A percentile compares a stretch with the other conserved stretches of the same genome.
These are phyloP conservation scores for Phalacrocorax aristotelis DNA, from an alignment of 2,113 vertebrate genomes.

Conservation along the genomic window DNA sequence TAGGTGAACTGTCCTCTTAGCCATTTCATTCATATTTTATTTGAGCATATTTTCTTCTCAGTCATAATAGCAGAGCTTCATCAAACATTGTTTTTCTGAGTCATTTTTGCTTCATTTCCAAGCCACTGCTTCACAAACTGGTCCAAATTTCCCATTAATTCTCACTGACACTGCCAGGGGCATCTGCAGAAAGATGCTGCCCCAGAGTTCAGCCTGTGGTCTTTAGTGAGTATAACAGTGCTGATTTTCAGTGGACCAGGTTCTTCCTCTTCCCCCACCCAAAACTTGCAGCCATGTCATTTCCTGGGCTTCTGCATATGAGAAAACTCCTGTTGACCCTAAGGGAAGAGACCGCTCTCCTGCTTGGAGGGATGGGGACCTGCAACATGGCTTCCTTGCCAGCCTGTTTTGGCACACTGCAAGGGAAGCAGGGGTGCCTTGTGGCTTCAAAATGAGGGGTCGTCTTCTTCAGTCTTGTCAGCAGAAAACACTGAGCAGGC, in stretches of 20 bases:
- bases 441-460: neutral
- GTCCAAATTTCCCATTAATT: neutral
- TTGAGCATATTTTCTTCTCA: neutral
- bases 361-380: fast-evolving
- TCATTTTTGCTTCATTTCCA: neutral
- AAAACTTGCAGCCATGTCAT: neutral
- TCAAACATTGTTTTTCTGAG: neutral
- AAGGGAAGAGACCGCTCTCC: neutral
- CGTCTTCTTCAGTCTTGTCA: neutral
- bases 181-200: neutral
- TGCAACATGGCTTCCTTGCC: neutral
- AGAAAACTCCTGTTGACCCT: neutral
- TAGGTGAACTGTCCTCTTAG: neutral
- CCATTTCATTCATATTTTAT: neutral
- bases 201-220: neutral
- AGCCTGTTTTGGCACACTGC: neutral
- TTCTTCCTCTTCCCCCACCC: neutral
- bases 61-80: neutral
- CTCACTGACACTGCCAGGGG: neutral
- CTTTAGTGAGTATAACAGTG: neutral
- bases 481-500: neutral
- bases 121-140: neutral
- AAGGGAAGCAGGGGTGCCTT: neutral
- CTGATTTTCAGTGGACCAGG: fast-evolving
- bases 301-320: neutral